phyloP scores from a whole-genome alignment of 2,797 vertebrate species.

The Sebastes matsubarae region DNA sequence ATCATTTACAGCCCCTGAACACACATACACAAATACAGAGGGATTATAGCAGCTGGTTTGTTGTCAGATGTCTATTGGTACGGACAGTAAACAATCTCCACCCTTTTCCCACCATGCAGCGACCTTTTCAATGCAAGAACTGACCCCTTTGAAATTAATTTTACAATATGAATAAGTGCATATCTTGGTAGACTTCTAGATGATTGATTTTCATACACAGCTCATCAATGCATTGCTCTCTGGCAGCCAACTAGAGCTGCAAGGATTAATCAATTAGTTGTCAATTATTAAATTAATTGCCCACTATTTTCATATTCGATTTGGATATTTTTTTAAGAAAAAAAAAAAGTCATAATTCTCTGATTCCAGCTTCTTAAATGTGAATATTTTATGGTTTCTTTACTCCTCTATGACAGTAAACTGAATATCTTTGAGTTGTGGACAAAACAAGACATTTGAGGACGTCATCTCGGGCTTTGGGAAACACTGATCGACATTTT shows the following conservation, averaged over 20 bases:
- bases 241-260: background rate
- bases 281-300: no score
- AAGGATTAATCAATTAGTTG: rapidly evolving
- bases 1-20: slow-evolving; percentile 34
- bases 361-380: no score
- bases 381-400: no score
- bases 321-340: no score
- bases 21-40: background rate
- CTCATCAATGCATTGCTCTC: background rate
- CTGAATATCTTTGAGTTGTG: no score
- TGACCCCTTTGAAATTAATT: background rate
- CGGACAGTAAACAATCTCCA: slow-evolving; percentile 21
- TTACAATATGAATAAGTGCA: background rate
- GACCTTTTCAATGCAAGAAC: background rate
- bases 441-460: no score
- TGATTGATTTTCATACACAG: background rate
- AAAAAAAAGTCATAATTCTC: no score
- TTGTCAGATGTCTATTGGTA: slow-evolving; percentile 30
- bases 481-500: no score
- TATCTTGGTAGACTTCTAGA: background rate
- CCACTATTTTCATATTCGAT: no score
- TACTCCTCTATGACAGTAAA: no score
- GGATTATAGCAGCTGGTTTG: slow-evolving; percentile 11
- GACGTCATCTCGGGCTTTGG: no score
- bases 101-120: background rate